Base-by-base conservation (phyloP, 2,888 invertebrate genomes). In the Cephus runcator region DNA sequence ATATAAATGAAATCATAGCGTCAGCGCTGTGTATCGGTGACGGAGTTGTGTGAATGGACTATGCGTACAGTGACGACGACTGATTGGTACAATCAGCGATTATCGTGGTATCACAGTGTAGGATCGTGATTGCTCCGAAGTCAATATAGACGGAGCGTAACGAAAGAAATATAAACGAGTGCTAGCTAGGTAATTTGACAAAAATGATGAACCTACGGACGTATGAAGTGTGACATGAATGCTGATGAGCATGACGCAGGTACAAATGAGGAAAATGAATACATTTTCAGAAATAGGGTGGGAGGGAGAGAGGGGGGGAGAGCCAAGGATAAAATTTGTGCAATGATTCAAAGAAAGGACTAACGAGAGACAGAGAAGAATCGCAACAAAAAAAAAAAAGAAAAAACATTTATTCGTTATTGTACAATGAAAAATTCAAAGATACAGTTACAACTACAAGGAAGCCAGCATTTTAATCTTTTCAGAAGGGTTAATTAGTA, bases 401-500 rank as follows among this genome's bases (percentile, higher is more conserved):
- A 31, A n/a, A 34, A 2, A 71, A 69, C 56, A 74, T 77, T 69
- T 75, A 69, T 75, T 77, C 69, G 1, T 56, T 23, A 23, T 23
- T 56, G 2, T 56, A 56, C 6, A 23, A 56, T 56, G 15, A 15
- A 56, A 56, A 56, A 23, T 56, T 23, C 1, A 56, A 56, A 56
- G 23, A 56, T 6, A 6, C 40, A 40, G 40, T 40, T 40, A 23
- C 15, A 56, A 2, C 9, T 9, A 23, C 23, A 23, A 56, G 56
- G 2, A 56, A 56, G 23, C 15, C 6, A 40, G 1, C 3, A 71
- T 71, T 33, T 12, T 3, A 2, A 31, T 71, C 31, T 12, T 71
- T 31, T 71, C 12, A 31, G 12, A 71, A 69, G 12, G 40, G 75
- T 77, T 77, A 36, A 75, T 71, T 69, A 34, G 75, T 56, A 74